These are phyloP conservation scores for Brachirus orientalis DNA, from an alignment of 2,113 vertebrate species.

Conservation along the genomic window DNA sequence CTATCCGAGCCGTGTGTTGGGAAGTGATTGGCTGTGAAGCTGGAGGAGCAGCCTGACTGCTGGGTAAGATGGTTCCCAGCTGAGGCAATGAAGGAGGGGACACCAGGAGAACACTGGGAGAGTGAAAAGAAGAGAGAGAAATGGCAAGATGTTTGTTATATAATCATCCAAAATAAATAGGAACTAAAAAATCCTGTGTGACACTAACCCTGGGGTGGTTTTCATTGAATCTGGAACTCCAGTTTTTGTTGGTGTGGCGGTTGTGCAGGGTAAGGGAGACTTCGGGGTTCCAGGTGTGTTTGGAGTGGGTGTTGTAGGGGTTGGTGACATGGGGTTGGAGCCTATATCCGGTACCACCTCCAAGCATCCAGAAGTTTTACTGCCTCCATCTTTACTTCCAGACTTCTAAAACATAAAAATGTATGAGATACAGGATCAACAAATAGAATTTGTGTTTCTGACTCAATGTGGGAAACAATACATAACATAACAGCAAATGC, in stretches of 20 bases:
- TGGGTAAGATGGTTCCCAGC: constrained; percentile 89
- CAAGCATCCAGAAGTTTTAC: constrained; percentile 81
- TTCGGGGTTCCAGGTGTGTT: constrained; percentile 85
- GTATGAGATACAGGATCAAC: too few species aligned
- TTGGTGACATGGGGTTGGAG: constrained; percentile 83
- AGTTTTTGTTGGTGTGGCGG: constrained; percentile 83
- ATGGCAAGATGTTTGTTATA: too few species aligned
- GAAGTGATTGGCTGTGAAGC: constrained; percentile 79
- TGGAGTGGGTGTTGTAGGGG: constrained; percentile 81
- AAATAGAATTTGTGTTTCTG: too few species aligned
- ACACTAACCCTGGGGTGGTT: constrained; percentile 86
- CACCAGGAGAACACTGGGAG: constrained; percentile 89
- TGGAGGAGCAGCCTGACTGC: constrained; percentile 80
- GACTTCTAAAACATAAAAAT: constrained; percentile 85
- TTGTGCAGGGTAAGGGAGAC: constrained; percentile 85
- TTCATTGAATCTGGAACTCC: constrained; percentile 86
- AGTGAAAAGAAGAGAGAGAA: not conserved
- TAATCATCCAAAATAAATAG: too few species aligned
- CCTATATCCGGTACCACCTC: constrained; percentile 82
- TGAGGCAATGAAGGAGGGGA: constrained; percentile 93
- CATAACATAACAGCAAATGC: too few species aligned
- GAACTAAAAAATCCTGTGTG: not conserved
- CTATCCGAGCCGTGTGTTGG: constrained; percentile 82
- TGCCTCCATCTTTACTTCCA: constrained; percentile 85
- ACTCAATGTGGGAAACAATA: not conserved